Percentiles rank a stretch among this genome's conserved stretches.
These are phyloP conservation scores for Eulemur mongoz DNA, from an alignment of 2,797 vertebrate species.

Conservation along the genomic window DNA sequence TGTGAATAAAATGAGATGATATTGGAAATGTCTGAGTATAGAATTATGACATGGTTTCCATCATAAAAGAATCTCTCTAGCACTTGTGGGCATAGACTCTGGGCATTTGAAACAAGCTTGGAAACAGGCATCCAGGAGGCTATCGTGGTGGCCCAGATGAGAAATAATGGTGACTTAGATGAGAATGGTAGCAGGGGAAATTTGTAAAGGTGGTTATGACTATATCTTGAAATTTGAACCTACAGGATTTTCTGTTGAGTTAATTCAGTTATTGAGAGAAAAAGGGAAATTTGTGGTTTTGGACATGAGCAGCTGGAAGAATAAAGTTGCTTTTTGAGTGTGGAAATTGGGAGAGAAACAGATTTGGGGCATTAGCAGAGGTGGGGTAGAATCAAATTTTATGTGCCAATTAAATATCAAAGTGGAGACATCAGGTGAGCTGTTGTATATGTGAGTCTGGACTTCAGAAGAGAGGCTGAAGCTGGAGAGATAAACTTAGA, in stretches of 20 bases:
- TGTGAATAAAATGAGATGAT: background rate
- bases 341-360: background rate
- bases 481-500: background rate
- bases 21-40: background rate
- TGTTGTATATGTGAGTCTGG: background rate
- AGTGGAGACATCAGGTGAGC: background rate
- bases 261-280: background rate
- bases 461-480: background rate
- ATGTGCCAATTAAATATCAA: background rate
- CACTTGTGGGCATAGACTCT: background rate
- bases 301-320: background rate
- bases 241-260: background rate
- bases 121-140: background rate
- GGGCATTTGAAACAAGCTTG: background rate
- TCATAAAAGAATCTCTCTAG: background rate
- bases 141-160: background rate
- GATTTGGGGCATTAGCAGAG: background rate
- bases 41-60: background rate
- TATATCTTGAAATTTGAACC: background rate
- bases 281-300: background rate
- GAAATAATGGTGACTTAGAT: background rate
- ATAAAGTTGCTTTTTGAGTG: background rate
- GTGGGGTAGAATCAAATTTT: background rate
- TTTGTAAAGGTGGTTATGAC: background rate
- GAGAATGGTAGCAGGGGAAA: background rate